phyloP scores from a whole-genome alignment of 2,888 invertebrate genomes.

The Mythimna ferrago region DNA sequence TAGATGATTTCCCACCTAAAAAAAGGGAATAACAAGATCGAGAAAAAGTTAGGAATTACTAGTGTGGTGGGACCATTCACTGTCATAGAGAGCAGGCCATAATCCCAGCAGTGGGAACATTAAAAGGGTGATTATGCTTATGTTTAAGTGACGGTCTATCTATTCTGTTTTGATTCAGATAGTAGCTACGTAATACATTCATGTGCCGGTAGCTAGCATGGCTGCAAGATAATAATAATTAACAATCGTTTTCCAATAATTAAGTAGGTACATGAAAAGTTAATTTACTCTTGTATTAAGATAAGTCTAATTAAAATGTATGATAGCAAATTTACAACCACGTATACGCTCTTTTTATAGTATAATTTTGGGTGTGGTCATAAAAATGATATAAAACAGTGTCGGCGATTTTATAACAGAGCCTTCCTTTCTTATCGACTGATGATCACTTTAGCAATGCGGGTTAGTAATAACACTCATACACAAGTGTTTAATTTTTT shows the following conservation, averaged over 20 bases:
- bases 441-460: conserved; percentile 70
- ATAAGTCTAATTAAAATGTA: conserved; percentile 62
- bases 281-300: conserved; percentile 50
- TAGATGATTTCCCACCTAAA: too few species aligned
- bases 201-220: conserved; percentile 58
- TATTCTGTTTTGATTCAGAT: conserved; percentile 27
- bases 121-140: too few species aligned
- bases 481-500: conserved; percentile 64
- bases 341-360: conserved; percentile 57
- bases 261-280: conserved; percentile 52
- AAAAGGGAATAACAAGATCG: too few species aligned
- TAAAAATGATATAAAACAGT: conserved; percentile 68
- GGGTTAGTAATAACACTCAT: conserved; percentile 67
- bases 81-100: too few species aligned
- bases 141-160: not conserved
- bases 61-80: too few species aligned
- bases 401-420: conserved; percentile 73
- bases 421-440: conserved; percentile 67
- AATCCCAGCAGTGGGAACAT: too few species aligned
- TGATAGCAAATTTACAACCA: conserved; percentile 56
- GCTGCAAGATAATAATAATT: conserved; percentile 51
- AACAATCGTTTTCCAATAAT: conserved; percentile 59
- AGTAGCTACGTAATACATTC: conserved; percentile 21
- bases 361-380: conserved; percentile 61
- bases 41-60: too few species aligned